Base-by-base conservation (phyloP, 2,888 invertebrate species). In the Mycalesis mineus region DNA sequence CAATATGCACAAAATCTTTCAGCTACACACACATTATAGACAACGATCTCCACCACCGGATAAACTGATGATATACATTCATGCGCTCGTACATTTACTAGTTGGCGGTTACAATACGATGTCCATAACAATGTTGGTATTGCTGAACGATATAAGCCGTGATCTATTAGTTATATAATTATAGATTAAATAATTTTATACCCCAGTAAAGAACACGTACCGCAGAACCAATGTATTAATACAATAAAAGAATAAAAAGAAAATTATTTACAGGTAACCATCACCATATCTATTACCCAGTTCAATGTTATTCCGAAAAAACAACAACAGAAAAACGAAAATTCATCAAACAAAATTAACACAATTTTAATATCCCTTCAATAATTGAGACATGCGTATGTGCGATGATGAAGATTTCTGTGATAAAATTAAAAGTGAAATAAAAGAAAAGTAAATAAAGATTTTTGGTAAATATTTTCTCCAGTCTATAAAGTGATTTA, bases 231-330 rank as follows among this genome's bases (percentile, higher is more conserved):
- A 72, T 64, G 66, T 60, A 70, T 64, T 71, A 76, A 70, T 74
- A 75, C 72, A 74, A 66, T 22, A 71, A 64, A 68, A 71, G 67
- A 73, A 75, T 68, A 71, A 69, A 73, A 67, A 71, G 76, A 80
- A 82, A 80, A 73, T 76, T 75, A 80, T 77, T 77, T 75, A 82
- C 71, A 83, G 78, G 80, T 83, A 76, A 78, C 85, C 86, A 77
- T 75, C 83, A 87, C 88, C 87, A 73, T 69, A 71, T 75, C 68
- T 75, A 61, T 37, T 33, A 40, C 50, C 84, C 81, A 51, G 15
- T 51, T 51, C n/a, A 51, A 29, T 29, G 17, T 31, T 33, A 42
- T 33, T 52, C n/a, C n/a, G 14, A 49, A 28, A 39, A 51, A 52
- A 41, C 76, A 52, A 41, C 76, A 81, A 82, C 80, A 82, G 69